Conservation (phyloP, 2,113 vertebrate species). For the western clawed frog (Xenopus tropicalis) region UCB_Xtro_10.0 CM004444.2:48259001-48259500, state of each 20-base stretch:
- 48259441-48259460: too few species aligned
- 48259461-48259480: too few species aligned
- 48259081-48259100: too few species aligned
- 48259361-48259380: background rate
- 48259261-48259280: slow-evolving; percentile 10
- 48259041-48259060: too few species aligned
- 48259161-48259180: slow-evolving; percentile 13
- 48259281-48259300: slow-evolving; percentile 11
- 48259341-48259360: background rate
- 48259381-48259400: background rate
- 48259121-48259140: background rate
- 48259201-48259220: slow-evolving; percentile 30
- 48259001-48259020: too few species aligned
- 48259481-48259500: too few species aligned
- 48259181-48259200: slow-evolving; percentile 19
- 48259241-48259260: slow-evolving; percentile 5
- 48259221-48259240: background rate
- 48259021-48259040: too few species aligned
- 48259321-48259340: slow-evolving; percentile 1
- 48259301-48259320: background rate
- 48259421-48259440: background rate
- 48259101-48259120: too few species aligned
- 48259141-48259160: background rate
- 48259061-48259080: too few species aligned
- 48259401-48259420: too few species aligned